Evolutionary conservation across 2,888 invertebrate genomes (phyloP), one percentile per base, ranked within the genome.

Genomic region (Agrenia bidenticulata): DNA sequence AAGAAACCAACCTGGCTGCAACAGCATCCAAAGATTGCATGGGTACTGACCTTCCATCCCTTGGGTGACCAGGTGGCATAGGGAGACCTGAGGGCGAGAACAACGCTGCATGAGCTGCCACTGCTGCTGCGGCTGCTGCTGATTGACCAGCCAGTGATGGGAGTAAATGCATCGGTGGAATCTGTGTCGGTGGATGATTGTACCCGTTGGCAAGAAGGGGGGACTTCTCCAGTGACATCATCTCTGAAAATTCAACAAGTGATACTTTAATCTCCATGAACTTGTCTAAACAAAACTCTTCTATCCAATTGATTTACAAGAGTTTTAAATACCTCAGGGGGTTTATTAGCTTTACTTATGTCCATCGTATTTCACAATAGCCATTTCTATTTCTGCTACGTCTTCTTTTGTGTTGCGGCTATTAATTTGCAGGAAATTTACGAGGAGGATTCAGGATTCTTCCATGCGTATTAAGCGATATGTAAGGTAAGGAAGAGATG

Each of bases 111-210:
- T 86, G 86, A 73, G 83, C 83, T 54, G 85, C 85, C 67, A 77
- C 78, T 54, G 78, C 78, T 61, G 78, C 79, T 41, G 77, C 79
- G 53, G 78, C 79, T 60, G 77, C 79, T 55, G 78, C 79, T 64
- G 78, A 77, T 66, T 77, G 78, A 76, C 65, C 78, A 77, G 73
- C 76, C 63, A 69, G 87, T 80, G 92, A 87, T 81, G 92, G 92
- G 92, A 93, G 92, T 83, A 94, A 92, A 79, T 92, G 93, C 91
- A 94, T 92, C 78, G 93, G 94, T 79, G 91, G 91, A 77, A 92
- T 86, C 81, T 92, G 89, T 68, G 91, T 90, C 65, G 94, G 94
- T 67, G 93, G 94, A 76, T 93, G 93, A 82, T 93, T 94, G 85
- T 94, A 94, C 72, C 94, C 94, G 80, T 94, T 94, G 67, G 93